These are phyloP conservation scores for Gallinago media DNA, from an alignment of 2,113 vertebrate species.

Conservation along the genomic window DNA sequence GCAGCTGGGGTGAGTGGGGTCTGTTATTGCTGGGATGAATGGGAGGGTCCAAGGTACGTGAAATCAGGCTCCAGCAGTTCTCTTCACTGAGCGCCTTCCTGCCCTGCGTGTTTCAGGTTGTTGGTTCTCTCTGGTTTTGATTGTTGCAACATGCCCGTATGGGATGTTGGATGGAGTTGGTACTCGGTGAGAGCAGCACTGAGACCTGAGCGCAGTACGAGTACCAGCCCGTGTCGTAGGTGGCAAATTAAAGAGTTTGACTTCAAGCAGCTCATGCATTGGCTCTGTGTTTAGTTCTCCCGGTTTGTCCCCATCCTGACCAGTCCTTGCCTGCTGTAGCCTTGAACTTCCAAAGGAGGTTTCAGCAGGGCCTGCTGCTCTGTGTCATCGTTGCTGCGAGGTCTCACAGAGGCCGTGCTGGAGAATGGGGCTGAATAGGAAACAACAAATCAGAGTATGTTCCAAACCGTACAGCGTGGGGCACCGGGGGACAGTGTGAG, in stretches of 20 bases:
- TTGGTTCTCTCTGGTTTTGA: neutral
- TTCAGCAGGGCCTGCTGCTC: neutral
- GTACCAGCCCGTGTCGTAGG: accelerated
- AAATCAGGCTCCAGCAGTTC: neutral
- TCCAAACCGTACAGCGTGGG: accelerated
- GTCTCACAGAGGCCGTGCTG: neutral
- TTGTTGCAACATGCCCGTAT: accelerated
- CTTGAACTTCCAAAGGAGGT: neutral
- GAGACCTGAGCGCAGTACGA: neutral
- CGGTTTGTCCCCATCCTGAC: neutral
- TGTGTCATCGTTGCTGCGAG: neutral
- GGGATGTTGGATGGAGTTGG: neutral
- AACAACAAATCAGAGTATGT: neutral
- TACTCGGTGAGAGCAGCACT: neutral
- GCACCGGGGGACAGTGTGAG: accelerated
- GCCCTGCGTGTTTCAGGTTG: accelerated
- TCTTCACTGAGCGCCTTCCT: neutral
- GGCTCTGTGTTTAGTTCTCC: neutral
- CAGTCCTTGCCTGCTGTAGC: neutral
- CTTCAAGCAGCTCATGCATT: neutral
- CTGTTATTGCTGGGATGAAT: neutral
- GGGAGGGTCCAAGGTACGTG: neutral
- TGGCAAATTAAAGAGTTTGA: neutral
- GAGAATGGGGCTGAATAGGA: neutral
- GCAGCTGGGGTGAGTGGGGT: neutral